These are phyloP conservation scores for Psittacula derbiana DNA, from an alignment of 2,797 vertebrate species.

Conservation along the genomic window DNA sequence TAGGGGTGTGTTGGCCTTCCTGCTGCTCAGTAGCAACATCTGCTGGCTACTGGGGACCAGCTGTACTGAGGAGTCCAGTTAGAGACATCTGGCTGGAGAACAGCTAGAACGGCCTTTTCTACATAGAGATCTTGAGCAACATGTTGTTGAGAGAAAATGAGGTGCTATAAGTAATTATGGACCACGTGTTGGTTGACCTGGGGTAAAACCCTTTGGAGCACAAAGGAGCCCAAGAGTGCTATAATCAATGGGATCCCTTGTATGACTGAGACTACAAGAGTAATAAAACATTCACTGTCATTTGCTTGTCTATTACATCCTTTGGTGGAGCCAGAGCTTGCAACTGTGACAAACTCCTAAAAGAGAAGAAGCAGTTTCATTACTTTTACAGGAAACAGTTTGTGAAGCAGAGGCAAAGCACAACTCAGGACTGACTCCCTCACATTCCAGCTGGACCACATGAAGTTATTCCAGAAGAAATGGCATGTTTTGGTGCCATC, in stretches of 20 bases:
- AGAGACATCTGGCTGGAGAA: neutral
- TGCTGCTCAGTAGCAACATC: conserved; percentile 57
- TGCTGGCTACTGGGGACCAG: conserved; percentile 8
- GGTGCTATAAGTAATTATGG: neutral
- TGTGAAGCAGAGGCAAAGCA: neutral
- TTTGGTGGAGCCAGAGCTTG: neutral
- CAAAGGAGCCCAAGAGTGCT: neutral
- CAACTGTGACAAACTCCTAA: neutral
- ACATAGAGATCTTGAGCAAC: neutral
- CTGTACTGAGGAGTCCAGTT: neutral
- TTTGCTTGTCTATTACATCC: neutral
- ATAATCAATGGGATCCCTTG: neutral
- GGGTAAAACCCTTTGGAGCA: neutral
- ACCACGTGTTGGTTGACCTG: neutral
- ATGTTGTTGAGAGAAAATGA: neutral
- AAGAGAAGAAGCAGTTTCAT: neutral
- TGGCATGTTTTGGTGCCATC: fast-evolving
- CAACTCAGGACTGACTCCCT: neutral
- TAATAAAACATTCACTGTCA: neutral
- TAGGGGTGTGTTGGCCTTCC: neutral
- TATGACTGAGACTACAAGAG: neutral
- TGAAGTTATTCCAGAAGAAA: neutral
- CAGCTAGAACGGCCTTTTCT: neutral
- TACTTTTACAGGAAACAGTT: neutral
- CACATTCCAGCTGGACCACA: neutral